Evolutionary conservation across 2,888 invertebrate species (phyloP).

Genomic region (Azorinus chamasolen): DNA sequence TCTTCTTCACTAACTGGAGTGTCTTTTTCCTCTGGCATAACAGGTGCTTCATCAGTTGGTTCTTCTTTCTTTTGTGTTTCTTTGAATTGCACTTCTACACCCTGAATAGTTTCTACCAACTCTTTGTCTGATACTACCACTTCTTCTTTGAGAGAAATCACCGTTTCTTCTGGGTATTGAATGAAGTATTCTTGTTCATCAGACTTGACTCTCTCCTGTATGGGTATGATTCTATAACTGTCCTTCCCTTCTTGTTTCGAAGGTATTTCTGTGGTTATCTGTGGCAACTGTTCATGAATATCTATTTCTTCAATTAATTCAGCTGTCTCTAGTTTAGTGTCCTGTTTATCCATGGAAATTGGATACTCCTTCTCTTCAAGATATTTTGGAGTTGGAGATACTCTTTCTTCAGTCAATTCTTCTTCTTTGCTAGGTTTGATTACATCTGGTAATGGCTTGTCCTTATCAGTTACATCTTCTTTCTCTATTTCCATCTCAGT

Average conservation of each 20-base stretch:
- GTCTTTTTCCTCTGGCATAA: constrained; percentile 2
- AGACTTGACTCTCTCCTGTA: constrained; percentile 34
- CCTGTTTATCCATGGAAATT: too few species aligned
- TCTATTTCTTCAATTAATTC: constrained; percentile 36
- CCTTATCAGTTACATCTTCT: too few species aligned
- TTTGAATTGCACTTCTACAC: not conserved
- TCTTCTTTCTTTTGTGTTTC: constrained; percentile 7
- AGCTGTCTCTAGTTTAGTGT: too few species aligned
- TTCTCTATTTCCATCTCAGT: too few species aligned
- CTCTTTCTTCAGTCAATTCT: too few species aligned
- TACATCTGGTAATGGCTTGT: too few species aligned
- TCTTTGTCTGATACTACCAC: constrained; percentile 11
- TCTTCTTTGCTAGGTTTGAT: too few species aligned
- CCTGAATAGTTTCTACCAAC: too few species aligned
- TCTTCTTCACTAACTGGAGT: not conserved
- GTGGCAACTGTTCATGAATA: constrained; percentile 29
- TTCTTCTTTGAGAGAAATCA: constrained; percentile 11
- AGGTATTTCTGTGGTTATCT: constrained; percentile 13
- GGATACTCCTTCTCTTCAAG: too few species aligned
- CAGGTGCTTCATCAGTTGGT: not conserved
- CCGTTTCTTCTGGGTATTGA: constrained; percentile 45
- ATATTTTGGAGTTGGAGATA: too few species aligned
- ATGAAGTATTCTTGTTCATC: constrained; percentile 56
- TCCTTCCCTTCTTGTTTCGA: too few species aligned
- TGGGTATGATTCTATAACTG: constrained; percentile 22